Percentiles rank a stretch among this genome's conserved stretches.
phyloP scores from a whole-genome alignment of 2,113 vertebrate genomes.

The Tringa solitaria region DNA sequence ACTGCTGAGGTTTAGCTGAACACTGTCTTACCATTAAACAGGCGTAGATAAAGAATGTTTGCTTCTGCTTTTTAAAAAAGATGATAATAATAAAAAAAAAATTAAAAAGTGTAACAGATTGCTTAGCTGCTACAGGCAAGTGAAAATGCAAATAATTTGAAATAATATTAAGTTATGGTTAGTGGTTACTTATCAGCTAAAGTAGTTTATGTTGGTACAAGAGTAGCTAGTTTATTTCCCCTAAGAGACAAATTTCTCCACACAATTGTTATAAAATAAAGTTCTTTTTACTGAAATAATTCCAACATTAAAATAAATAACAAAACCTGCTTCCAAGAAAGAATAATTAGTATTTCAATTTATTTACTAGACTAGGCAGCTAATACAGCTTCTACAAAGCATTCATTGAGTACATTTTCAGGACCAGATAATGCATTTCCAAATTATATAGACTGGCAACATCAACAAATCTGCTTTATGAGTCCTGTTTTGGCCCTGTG shows the following conservation, averaged over 20 bases:
- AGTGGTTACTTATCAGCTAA: constrained; percentile 9
- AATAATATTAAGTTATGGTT: constrained; percentile 22
- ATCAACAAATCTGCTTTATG: background rate
- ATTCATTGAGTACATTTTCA: background rate
- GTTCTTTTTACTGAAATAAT: background rate
- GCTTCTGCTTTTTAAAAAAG: background rate
- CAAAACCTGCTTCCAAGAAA: background rate
- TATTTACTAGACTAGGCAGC: background rate
- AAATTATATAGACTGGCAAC: background rate
- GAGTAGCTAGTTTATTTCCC: background rate
- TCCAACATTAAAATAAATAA: background rate
- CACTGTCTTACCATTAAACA: background rate
- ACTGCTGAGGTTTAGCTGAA: background rate
- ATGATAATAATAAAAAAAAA: background rate
- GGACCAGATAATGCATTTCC: background rate
- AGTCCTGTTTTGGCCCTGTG: background rate
- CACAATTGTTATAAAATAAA: background rate
- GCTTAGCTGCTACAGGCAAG: background rate
- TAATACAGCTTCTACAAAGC: background rate
- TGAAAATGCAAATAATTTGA: constrained; percentile 32
- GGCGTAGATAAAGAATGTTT: background rate
- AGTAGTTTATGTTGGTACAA: background rate
- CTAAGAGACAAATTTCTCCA: background rate
- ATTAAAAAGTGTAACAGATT: background rate
- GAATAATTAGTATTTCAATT: background rate